Base-by-base conservation (phyloP, 1,140 invertebrate genomes). In the Plectrocnemia conspersa region DNA sequence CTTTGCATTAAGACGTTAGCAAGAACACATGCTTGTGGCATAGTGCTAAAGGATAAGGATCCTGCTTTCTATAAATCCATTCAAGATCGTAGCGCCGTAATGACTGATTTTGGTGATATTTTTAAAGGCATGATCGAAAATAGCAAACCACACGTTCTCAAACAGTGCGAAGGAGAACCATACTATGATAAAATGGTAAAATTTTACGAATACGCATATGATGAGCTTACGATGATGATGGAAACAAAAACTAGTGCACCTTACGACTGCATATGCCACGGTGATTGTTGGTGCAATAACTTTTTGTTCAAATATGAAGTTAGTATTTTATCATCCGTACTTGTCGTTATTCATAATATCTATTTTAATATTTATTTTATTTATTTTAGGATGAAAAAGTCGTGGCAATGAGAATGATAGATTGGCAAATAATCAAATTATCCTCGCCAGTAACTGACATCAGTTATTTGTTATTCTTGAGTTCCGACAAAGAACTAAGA, bases 201-300 rank as follows among this genome's bases (percentile, higher is more conserved):
- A n/a, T n/a, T n/a, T n/a, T n/a, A n/a, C n/a, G n/a, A n/a, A n/a
- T n/a, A n/a, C n/a, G n/a, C 23, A 21, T 6, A 5, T 21, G 9
- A 4, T 9, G 42, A 45, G 10, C 5, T 22, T 5, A 16, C 16
- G 10, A n/a, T n/a, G n/a, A n/a, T n/a, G n/a, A n/a, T n/a, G n/a
- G n/a, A n/a, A n/a, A n/a, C n/a, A n/a, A 11, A 22, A 13, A 50
- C 33, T n/a, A 32, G 27, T 19, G 32, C 33, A 10, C 53, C 46
- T 15, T 48, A 47, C 61, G 29, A 55, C 21, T 44, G 32, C n/a
- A 18, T 55, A 11, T 11, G 18, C 19, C 74, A 76, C 56, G 73
- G 73, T 5, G 74, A 76, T 60, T 73, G 68, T 52, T 71, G 69
- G 65, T 63, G 63, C 10, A 74, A 73, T 49, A 76, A 76, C 50